Conservation (phyloP, 2,888 invertebrate species). For the Exocentrus adspersus region DNA sequence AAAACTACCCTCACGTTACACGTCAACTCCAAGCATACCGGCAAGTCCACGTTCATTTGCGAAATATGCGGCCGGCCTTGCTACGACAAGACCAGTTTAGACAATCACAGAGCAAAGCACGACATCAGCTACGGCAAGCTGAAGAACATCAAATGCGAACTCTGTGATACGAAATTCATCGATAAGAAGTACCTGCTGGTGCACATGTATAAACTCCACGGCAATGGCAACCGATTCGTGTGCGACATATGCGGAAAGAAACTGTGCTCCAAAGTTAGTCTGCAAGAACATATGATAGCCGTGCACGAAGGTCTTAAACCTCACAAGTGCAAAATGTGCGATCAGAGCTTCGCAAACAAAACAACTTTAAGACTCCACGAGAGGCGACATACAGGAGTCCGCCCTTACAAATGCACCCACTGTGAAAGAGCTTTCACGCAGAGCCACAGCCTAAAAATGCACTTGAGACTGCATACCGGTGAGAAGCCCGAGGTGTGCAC, state of each 20-base stretch:
- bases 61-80: conserved; percentile 50
- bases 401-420: conserved; percentile 67
- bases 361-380: conserved; percentile 67
- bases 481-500: conserved; percentile 63
- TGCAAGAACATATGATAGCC: conserved; percentile 50
- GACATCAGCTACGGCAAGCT: conserved; percentile 42
- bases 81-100: conserved; percentile 47
- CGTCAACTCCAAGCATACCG: conserved; percentile 47
- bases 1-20: conserved; percentile 41
- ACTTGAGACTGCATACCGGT: conserved; percentile 62
- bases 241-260: conserved; percentile 67
- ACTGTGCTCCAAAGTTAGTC: conserved; percentile 58
- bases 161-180: conserved; percentile 47
- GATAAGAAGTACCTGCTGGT: conserved; percentile 46
- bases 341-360: conserved; percentile 68
- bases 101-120: conserved; percentile 48
- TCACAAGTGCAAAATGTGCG: conserved; percentile 66
- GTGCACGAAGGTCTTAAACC: conserved; percentile 61
- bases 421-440: conserved; percentile 68
- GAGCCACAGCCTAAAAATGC: conserved; percentile 46
- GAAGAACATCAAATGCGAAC: conserved; percentile 47
- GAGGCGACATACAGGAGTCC: conserved; percentile 67
- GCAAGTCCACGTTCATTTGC: conserved; percentile 48
- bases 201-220: conserved; percentile 47
- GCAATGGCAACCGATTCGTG: conserved; percentile 43